Percentiles rank a stretch among this genome's conserved stretches.
These are phyloP conservation scores for Pseudochirops cupreus DNA, from an alignment of 2,797 vertebrate genomes.

Conservation along the genomic window DNA sequence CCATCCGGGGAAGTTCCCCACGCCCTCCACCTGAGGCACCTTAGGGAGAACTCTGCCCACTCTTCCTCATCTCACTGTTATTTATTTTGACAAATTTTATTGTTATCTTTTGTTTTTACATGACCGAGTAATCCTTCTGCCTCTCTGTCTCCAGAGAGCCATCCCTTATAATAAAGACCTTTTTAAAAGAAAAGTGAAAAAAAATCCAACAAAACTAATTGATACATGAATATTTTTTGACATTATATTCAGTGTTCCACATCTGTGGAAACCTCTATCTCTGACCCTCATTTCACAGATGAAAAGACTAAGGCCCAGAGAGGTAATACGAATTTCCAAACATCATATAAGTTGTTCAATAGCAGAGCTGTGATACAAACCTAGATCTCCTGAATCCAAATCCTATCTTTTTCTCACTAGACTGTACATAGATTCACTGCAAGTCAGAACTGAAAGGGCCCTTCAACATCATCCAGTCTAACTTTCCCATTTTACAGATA, in stretches of 20 bases:
- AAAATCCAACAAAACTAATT: neutral
- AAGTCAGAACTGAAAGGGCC: neutral
- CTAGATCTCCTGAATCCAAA: neutral
- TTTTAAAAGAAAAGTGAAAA: neutral
- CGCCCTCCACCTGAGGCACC: neutral
- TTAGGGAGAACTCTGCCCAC: neutral
- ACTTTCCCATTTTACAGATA: neutral
- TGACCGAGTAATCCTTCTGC: neutral
- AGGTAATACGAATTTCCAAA: neutral
- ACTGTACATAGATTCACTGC: neutral
- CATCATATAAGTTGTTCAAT: neutral
- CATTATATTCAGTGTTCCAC: neutral
- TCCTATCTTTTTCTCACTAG: neutral
- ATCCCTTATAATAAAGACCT: neutral
- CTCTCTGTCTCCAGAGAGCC: neutral
- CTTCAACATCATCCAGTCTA: neutral
- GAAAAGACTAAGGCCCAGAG: neutral
- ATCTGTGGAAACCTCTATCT: neutral
- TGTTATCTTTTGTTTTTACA: neutral
- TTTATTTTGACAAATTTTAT: neutral
- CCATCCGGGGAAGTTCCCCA: neutral
- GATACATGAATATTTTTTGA: neutral
- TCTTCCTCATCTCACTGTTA: neutral
- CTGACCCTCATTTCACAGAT: neutral
- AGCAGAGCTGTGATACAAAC: neutral